Evolutionary conservation across 2,888 invertebrate species (phyloP).

Genomic region (Microctonus brassicae): DNA sequence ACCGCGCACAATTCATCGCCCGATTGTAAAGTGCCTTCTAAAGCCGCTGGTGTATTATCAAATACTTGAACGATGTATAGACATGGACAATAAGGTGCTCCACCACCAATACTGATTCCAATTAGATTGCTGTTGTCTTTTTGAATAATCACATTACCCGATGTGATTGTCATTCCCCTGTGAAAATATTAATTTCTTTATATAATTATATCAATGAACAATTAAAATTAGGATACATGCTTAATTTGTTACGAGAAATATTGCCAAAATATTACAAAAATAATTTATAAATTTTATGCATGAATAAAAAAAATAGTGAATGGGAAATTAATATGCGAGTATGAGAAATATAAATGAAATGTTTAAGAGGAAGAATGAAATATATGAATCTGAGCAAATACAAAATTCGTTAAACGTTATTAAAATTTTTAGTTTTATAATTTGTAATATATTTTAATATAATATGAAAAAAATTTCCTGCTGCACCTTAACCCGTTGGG

Average conservation of each 20-base stretch:
- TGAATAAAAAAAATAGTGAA: too few relatives aligned
- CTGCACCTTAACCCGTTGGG: neutral
- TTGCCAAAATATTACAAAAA: too few relatives aligned
- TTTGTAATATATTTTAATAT: too few relatives aligned
- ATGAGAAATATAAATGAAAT: too few relatives aligned
- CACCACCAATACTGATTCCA: conserved; percentile 98
- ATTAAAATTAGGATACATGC: too few relatives aligned
- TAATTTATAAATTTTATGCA: too few relatives aligned
- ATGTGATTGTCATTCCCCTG: conserved; percentile 99
- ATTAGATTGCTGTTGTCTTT: conserved; percentile 96
- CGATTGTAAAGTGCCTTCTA: conserved; percentile 93
- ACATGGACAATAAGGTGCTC: conserved; percentile 95
- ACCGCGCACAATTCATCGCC: conserved; percentile 98
- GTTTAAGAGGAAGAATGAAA: too few relatives aligned
- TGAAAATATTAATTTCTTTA: conserved; percentile 7
- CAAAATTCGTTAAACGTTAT: too few relatives aligned
- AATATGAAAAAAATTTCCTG: neutral
- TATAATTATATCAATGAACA: neutral
- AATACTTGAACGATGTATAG: conserved; percentile 99
- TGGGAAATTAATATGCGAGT: too few relatives aligned
- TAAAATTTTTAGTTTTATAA: too few relatives aligned
- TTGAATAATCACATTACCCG: conserved; percentile 88
- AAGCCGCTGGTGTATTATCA: conserved; percentile 95
- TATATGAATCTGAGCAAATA: neutral
- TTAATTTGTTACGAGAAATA: too few relatives aligned